Evolutionary conservation across 2,113 vertebrate species (phyloP), one percentile per base, ranked within the genome.

Genomic region (Phasianus colchicus): DNA sequence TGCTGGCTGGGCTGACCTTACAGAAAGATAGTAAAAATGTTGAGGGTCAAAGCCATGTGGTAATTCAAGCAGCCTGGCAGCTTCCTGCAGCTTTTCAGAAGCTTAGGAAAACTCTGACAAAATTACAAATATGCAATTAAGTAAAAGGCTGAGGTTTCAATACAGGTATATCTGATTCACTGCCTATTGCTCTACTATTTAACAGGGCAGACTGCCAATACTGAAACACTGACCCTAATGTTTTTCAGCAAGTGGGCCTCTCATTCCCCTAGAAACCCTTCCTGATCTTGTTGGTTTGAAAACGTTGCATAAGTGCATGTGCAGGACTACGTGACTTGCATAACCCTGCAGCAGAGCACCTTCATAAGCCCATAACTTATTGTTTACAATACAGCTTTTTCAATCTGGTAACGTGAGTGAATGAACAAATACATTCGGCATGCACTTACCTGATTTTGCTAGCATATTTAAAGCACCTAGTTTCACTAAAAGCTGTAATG

Each of bases 371-470:
- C 79, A 42, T 78, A 90, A 69, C 36, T 83, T 73, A 65, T 16
- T 78, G 40, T 95, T 96, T 88, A 81, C 90, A 94, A 94, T 83
- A 66, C 66, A 79, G 45, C 80, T 66, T 69, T 63, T 48, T 82
- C 69, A 42, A 36, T 65, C 72, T 42, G 27, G 63, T 74, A 75
- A 81, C 83, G 43, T 22, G 25, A 52, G 38, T 38, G 83, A 94
- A 90, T 27, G 69, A 96, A 73, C 72, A 86, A 86, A 79, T 20
- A 83, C 48, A 40, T n/a, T 88, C 61, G 71, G 66, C 32, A 40
- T 67, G 42, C 60, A 72, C 63, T 94, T 90, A 88, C 73, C 80
- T 91, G 90, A 90, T 84, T 88, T 90, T 52, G 52, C 1, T 1
- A 54, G n/a, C 63, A 42, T 70, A 48, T 54, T 69, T 54, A 83